phyloP scores from a whole-genome alignment of 2,797 vertebrate species.

The Tenualosa thibaudeaui region DNA sequence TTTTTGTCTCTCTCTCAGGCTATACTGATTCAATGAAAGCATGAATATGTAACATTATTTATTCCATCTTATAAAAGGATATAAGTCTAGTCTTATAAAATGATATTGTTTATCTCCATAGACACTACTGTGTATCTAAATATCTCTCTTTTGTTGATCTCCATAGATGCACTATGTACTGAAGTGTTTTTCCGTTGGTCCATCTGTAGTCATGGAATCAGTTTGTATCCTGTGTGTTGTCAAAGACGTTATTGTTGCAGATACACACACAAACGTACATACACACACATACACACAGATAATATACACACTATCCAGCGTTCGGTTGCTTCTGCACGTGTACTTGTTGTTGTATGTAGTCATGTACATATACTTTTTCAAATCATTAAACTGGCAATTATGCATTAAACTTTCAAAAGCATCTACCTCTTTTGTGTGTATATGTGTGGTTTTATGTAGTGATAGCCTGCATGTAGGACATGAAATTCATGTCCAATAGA shows the following conservation, averaged over 20 bases:
- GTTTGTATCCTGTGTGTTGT: not conserved
- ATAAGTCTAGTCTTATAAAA: not conserved
- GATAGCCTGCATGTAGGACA: not conserved
- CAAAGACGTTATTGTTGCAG: not conserved
- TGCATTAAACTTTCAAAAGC: not conserved
- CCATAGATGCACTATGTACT: not conserved
- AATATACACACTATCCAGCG: not conserved
- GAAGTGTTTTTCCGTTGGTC: not conserved
- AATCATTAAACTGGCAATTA: slow-evolving; percentile 13
- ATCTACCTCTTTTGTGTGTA: not conserved
- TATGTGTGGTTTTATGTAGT: not conserved
- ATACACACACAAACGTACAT: not conserved
- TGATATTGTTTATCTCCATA: not conserved
- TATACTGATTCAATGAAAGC: too few species aligned
- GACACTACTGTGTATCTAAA: not conserved
- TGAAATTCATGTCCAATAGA: too few species aligned
- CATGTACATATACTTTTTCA: slow-evolving; percentile 22
- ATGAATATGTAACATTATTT: too few species aligned
- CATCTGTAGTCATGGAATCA: not conserved
- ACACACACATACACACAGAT: not conserved
- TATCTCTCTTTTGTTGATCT: not conserved
- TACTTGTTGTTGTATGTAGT: slow-evolving; percentile 10
- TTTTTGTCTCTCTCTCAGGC: too few species aligned
- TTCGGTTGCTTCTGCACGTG: not conserved
- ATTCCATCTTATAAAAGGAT: not conserved